Percentiles rank a stretch among this genome's conserved stretches.
Conservation (phyloP, 1,140 invertebrate genomes). For the Spodoptera frugiperda region DNA sequence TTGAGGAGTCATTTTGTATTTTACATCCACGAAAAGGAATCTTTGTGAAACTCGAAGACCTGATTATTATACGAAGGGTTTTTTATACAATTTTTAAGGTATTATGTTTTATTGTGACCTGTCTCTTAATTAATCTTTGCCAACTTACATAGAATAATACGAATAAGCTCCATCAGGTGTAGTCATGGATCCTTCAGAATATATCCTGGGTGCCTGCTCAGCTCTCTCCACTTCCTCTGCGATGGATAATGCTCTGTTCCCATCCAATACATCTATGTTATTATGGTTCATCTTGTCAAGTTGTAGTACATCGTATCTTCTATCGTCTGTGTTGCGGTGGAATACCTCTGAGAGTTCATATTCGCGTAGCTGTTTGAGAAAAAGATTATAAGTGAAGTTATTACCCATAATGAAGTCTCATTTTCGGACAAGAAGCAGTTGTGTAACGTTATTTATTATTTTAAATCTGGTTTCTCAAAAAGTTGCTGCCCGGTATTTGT, state of each 20-base stretch:
- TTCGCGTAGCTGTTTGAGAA: slow-evolving; percentile 89
- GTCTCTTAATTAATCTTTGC: background rate
- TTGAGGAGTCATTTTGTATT: too few relatives aligned
- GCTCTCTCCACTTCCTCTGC: slow-evolving; percentile 92
- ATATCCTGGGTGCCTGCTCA: slow-evolving; percentile 86
- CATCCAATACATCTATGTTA: slow-evolving; percentile 87
- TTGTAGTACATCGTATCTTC: slow-evolving; percentile 91
- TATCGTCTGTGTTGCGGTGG: slow-evolving; percentile 92
- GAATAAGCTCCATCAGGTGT: slow-evolving; percentile 81
- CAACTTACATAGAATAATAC: slow-evolving; percentile 76
- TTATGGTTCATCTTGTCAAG: slow-evolving; percentile 89
- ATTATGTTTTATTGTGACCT: background rate
- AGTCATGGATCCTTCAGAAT: slow-evolving; percentile 75
- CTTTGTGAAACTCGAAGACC: too few relatives aligned
- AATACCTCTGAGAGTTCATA: slow-evolving; percentile 95
- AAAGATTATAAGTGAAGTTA: background rate
- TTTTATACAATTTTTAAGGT: too few relatives aligned
- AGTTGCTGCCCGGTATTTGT: too few relatives aligned
- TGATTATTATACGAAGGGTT: too few relatives aligned
- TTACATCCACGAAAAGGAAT: too few relatives aligned
- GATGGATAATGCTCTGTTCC: slow-evolving; percentile 92
- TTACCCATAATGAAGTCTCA: too few relatives aligned
- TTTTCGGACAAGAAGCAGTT: too few relatives aligned
- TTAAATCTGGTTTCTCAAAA: too few relatives aligned
- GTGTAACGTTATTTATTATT: too few relatives aligned